Conservation (phyloP, 2,888 invertebrate species). For the Morpho deidamia region DNA sequence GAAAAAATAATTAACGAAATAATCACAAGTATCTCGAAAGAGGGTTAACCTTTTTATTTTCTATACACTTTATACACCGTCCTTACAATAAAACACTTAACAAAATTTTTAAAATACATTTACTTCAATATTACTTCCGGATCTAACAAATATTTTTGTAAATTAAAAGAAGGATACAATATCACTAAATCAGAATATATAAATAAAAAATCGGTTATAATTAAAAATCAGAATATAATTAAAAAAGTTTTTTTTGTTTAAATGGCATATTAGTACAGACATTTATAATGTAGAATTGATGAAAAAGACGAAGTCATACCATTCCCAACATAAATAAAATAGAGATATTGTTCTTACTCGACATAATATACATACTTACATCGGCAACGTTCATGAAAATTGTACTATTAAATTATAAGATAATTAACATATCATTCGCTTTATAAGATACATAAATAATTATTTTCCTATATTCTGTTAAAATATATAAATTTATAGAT, state of each 20-base stretch:
- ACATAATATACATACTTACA: slow-evolving; percentile 54
- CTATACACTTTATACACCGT: not conserved
- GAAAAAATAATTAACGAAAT: too few relatives aligned
- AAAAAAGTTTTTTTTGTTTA: not conserved
- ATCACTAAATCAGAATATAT: too few relatives aligned
- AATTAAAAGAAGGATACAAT: too few relatives aligned
- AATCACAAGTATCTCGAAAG: not conserved
- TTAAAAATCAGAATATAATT: not conserved
- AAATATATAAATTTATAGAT: slow-evolving; percentile 24
- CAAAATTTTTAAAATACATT: not conserved
- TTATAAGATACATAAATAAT: slow-evolving; percentile 58
- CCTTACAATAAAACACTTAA: not conserved
- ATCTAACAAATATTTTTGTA: too few relatives aligned
- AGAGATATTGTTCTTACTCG: slow-evolving; percentile 24
- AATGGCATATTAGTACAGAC: not conserved
- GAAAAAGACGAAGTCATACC: slow-evolving; percentile 33
- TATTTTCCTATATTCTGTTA: slow-evolving; percentile 33
- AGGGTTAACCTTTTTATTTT: not conserved
- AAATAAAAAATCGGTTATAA: too few relatives aligned
- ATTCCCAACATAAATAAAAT: slow-evolving; percentile 40
- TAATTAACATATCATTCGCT: slow-evolving; percentile 76
- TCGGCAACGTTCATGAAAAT: slow-evolving; percentile 33
- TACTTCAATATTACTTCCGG: too few relatives aligned
- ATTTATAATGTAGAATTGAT: not conserved
- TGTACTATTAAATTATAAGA: slow-evolving; percentile 43